Conservation (phyloP, 2,888 invertebrate genomes). For the Eurois occulta region DNA sequence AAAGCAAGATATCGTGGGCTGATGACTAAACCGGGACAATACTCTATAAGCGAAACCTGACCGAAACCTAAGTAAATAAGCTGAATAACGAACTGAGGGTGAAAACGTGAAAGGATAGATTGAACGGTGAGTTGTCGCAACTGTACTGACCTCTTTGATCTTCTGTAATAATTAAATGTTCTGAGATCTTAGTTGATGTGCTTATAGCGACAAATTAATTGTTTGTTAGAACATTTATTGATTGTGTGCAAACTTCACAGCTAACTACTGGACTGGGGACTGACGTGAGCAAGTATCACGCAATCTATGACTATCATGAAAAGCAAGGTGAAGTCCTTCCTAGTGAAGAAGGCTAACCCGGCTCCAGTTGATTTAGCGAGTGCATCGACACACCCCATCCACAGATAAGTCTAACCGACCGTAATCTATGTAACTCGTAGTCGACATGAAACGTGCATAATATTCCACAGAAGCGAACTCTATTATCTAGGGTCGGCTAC, state of each 20-base stretch:
- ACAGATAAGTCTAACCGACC: conserved; percentile 79
- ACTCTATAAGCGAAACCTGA: conserved; percentile 40
- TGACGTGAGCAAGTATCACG: conserved; percentile 75
- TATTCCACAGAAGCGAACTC: conserved; percentile 12
- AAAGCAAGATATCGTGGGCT: conserved; percentile 67
- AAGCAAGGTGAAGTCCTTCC: conserved; percentile 77
- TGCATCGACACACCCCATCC: conserved; percentile 74
- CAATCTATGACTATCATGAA: conserved; percentile 68
- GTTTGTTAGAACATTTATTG: conserved; percentile 66
- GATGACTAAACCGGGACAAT: conserved; percentile 63
- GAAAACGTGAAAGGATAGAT: conserved; percentile 61
- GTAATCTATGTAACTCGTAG: conserved; percentile 60
- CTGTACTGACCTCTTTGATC: conserved; percentile 58
- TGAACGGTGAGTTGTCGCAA: conserved; percentile 64
- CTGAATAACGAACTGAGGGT: conserved; percentile 53
- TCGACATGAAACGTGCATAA: conserved; percentile 21
- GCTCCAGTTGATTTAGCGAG: conserved; percentile 77
- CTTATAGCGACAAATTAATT: conserved; percentile 46
- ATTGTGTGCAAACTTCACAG: conserved; percentile 84
- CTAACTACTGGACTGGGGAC: conserved; percentile 79
- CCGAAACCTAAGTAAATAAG: conserved; percentile 55
- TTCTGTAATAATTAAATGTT: conserved; percentile 42
- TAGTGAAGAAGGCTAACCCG: conserved; percentile 77
- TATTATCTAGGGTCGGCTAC: conserved; percentile 21
- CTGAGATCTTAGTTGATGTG: conserved; percentile 58